Conservation (phyloP, 2,113 vertebrate species). For the Spilogale gracilis region DNA sequence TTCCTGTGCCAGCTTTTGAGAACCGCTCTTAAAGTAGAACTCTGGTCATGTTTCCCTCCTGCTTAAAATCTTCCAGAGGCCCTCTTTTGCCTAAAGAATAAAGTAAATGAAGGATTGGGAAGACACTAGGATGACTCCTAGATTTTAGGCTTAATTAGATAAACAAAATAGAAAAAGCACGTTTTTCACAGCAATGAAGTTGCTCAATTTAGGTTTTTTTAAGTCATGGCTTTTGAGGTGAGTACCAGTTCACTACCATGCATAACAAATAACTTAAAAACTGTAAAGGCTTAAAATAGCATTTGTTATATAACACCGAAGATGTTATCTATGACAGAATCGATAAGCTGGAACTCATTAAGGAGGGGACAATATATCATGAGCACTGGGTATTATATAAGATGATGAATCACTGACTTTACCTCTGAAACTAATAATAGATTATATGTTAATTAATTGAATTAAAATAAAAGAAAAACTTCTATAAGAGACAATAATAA, state of each 20-base stretch:
- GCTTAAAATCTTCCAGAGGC: not conserved
- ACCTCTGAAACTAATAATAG: too few species aligned
- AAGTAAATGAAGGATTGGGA: not conserved
- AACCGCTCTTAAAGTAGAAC: conserved; percentile 40
- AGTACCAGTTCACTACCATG: not conserved
- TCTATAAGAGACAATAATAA: not conserved
- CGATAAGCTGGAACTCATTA: not conserved
- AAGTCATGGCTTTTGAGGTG: not conserved
- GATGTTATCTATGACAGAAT: not conserved
- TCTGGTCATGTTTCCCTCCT: not conserved
- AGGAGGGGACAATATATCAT: too few species aligned
- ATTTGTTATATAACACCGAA: not conserved
- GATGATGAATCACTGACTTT: too few species aligned
- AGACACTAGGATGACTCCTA: not conserved
- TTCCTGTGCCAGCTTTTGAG: conserved; percentile 1
- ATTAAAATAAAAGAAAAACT: not conserved
- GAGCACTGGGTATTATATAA: too few species aligned
- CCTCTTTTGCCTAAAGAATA: not conserved
- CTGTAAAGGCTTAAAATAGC: not conserved
- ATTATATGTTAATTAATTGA: too few species aligned
- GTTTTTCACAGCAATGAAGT: not conserved
- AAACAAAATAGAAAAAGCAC: conserved; percentile 32
- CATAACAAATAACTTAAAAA: not conserved
- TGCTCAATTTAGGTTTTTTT: not conserved
- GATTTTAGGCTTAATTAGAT: not conserved